Evolutionary conservation across 2,888 invertebrate genomes (phyloP).

Genomic region (Calliphora vomitoria): DNA sequence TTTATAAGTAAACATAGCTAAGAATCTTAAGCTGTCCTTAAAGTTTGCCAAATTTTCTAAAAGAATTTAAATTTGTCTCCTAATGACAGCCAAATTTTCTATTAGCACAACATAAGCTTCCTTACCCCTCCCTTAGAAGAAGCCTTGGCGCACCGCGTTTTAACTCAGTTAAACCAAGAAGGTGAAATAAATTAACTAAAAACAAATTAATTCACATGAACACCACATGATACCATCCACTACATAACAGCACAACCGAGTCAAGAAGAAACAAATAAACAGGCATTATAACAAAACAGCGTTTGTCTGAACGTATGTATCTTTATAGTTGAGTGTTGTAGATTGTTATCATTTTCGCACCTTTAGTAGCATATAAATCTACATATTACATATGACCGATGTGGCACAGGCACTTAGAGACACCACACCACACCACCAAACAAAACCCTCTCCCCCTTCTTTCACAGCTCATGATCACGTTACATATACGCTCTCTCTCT

Average conservation of each 20-base stretch:
- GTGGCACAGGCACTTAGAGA: conserved; percentile 62
- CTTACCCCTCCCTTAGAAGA: not conserved
- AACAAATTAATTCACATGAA: conserved; percentile 73
- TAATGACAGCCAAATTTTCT: too few species aligned
- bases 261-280: conserved; percentile 36
- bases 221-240: conserved; percentile 66
- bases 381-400: conserved; percentile 74
- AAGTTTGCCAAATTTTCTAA: too few species aligned
- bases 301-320: conserved; percentile 64
- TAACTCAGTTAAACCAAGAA: not conserved
- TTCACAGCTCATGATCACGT: too few species aligned
- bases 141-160: not conserved
- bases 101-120: too few species aligned
- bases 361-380: conserved; percentile 75
- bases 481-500: too few species aligned
- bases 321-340: conserved; percentile 71
- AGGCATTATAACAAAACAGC: conserved; percentile 47
- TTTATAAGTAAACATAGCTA: too few species aligned
- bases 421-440: conserved; percentile 12
- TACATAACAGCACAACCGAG: not conserved
- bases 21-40: too few species aligned
- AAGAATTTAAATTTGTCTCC: too few species aligned
- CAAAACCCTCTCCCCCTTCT: conserved; percentile 1
- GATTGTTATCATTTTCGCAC: conserved; percentile 76
- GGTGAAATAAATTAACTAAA: conserved; percentile 73